Percentiles rank a stretch among this genome's conserved stretches.
Conservation (phyloP, 2,113 vertebrate genomes). For the Psephotus haematonotus region DNA sequence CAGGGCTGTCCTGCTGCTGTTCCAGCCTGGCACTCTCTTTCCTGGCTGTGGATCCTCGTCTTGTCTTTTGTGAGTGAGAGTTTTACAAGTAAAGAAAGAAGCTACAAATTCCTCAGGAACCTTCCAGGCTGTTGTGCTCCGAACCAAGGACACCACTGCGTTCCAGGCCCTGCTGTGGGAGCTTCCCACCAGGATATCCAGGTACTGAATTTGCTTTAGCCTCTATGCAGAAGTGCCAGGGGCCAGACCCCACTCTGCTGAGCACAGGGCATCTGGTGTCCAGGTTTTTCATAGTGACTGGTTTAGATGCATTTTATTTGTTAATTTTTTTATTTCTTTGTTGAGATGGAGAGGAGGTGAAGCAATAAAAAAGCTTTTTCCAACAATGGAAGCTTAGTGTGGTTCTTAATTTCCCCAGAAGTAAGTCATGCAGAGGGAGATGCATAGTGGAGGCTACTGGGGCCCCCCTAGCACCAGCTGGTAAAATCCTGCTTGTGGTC, state of each 20-base stretch:
- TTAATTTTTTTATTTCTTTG: neutral
- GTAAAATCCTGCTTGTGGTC: neutral
- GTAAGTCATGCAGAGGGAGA: neutral
- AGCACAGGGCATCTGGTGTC: neutral
- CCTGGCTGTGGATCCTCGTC: neutral
- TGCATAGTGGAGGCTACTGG: neutral
- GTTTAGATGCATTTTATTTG: neutral
- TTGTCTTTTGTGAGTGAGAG: neutral
- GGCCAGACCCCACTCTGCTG: neutral
- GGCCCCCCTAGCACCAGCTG: neutral
- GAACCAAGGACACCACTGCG: neutral
- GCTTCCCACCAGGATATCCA: neutral
- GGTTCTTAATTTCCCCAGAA: neutral
- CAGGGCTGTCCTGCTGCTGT: neutral
- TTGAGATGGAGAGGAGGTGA: neutral
- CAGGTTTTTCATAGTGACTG: neutral
- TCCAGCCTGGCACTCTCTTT: neutral
- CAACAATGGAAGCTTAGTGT: neutral
- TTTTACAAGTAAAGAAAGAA: neutral
- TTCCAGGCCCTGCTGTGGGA: neutral
- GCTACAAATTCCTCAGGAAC: neutral
- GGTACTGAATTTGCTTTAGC: neutral
- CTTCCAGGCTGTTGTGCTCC: neutral
- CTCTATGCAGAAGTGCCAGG: neutral
- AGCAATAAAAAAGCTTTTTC: constrained; percentile 56